A percentile compares a stretch with the other conserved stretches of the same genome.
Evolutionary conservation across 2,888 invertebrate species (phyloP).

Genomic region (Leptopilina syphax): DNA sequence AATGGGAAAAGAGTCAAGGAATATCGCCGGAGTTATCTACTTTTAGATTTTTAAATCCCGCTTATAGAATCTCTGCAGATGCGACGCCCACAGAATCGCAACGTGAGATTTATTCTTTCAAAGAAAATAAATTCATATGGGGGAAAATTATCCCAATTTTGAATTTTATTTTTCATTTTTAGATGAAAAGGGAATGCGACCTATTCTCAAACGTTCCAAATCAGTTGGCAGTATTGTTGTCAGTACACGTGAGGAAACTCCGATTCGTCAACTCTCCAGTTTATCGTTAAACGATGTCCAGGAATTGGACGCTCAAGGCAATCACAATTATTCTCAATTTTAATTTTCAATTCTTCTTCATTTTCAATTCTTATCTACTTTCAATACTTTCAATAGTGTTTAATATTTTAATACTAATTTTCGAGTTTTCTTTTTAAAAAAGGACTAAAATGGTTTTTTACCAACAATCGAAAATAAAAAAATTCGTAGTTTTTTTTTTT

Average conservation of each 20-base stretch:
- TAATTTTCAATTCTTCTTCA: not conserved
- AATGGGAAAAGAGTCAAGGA: conserved; percentile 94
- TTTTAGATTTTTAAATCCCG: conserved; percentile 85
- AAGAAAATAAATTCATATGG: not conserved
- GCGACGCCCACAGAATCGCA: conserved; percentile 15
- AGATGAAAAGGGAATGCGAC: conserved; percentile 49
- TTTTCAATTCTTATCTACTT: too few relatives aligned
- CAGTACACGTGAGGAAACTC: conserved; percentile 75
- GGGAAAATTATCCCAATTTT: too few relatives aligned
- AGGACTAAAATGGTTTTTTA: too few relatives aligned
- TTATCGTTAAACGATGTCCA: conserved; percentile 86
- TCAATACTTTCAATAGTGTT: too few relatives aligned
- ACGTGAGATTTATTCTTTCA: conserved; percentile 41
- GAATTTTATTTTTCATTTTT: not conserved
- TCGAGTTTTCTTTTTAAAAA: too few relatives aligned
- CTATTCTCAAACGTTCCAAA: conserved; percentile 83
- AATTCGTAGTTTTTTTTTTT: too few relatives aligned
- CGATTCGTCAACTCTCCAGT: conserved; percentile 81
- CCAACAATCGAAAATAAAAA: too few relatives aligned
- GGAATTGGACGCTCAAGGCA: conserved; percentile 79
- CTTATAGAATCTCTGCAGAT: conserved; percentile 28
- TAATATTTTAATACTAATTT: too few relatives aligned
- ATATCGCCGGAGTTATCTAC: conserved; percentile 92
- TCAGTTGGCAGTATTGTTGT: conserved; percentile 86
- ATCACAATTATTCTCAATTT: not conserved